Percentiles rank a stretch among this genome's conserved stretches.
These are phyloP conservation scores for Macrochelys suwanniensis DNA, from an alignment of 2,797 vertebrate genomes.

Conservation along the genomic window DNA sequence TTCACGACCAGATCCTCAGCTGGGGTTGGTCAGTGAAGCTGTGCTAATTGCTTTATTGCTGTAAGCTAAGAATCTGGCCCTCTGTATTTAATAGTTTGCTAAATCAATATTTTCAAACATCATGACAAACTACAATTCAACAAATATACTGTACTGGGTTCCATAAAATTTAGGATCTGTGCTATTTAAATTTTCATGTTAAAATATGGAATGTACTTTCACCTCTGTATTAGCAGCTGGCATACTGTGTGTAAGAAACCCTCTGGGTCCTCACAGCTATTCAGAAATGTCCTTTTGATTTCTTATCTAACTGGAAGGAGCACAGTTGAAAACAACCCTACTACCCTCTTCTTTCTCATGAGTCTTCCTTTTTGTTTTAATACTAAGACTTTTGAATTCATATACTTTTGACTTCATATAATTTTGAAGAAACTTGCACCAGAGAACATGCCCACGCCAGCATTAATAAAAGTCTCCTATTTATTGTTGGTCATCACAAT, in stretches of 20 bases:
- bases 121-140: rapidly evolving
- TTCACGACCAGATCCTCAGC: background rate
- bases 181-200: rapidly evolving
- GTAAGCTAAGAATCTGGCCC: background rate
- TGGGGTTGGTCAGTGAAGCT: rapidly evolving
- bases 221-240: constrained; percentile 24
- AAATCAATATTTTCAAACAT: constrained; percentile 2
- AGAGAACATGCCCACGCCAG: background rate
- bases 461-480: background rate
- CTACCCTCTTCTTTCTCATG: background rate
- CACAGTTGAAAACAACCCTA: background rate
- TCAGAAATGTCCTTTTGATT: background rate
- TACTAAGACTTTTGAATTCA: background rate
- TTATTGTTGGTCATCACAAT: background rate
- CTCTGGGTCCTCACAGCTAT: background rate
- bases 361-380: background rate
- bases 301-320: background rate
- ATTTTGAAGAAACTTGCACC: background rate
- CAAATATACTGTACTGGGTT: background rate
- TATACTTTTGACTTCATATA: background rate
- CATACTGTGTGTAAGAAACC: rapidly evolving
- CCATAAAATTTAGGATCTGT: background rate
- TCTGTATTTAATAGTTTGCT: background rate
- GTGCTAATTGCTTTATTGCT: background rate
- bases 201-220: background rate